Evolutionary conservation across 2,113 vertebrate genomes (phyloP), one percentile per base, ranked within the genome.

Genomic region (Brachypodius melanocephalos): DNA sequence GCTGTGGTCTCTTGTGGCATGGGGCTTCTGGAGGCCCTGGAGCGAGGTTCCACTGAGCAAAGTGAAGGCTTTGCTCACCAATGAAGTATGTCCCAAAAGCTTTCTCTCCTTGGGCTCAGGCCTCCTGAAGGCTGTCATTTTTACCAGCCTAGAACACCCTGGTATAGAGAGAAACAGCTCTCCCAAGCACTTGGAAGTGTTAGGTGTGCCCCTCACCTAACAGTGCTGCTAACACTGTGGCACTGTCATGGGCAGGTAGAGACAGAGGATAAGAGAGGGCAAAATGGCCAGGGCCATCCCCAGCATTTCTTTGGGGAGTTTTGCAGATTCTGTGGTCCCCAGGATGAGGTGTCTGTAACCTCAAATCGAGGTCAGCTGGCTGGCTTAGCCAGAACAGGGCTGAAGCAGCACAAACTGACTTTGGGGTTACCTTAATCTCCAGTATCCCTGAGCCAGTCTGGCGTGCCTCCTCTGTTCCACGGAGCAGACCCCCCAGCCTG

Each of bases 401-500:
- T 79, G 57, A 52, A 51, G 26, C 21, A 25, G 22, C 17, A 32
- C 5, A 7, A 63, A 48, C 26, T 46, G 43, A 25, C 14, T 2
- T 2, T 51, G 31, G 28, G 14, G 2, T 28, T 89, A 17, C 34
- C 24, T 43, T 59, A 45, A 49, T 5, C 20, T 58, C 61, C 26
- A 18, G n/a, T 34, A 31, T 10, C 19, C 13, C 58, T 42, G 25
- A 42, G 61, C 46, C 5, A 3, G 45, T 34, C 28, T 58, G 52
- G 26, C 0, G 0, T 69, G 20, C 14, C 9, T 29, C 22, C 38
- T 42, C 6, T 10, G 5, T 43, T 26, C 21, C 8, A 17, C 0
- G 0, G 43, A 38, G 45, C 80, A 71, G 38, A 21, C 12, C 24
- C 24, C 29, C 36, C 11, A 24, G 32, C 18, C 29, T 14, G 17